Percentiles rank a stretch among this genome's conserved stretches.
phyloP scores from a whole-genome alignment of 2,888 invertebrate species.

The Megalurothrips usitatus region DNA sequence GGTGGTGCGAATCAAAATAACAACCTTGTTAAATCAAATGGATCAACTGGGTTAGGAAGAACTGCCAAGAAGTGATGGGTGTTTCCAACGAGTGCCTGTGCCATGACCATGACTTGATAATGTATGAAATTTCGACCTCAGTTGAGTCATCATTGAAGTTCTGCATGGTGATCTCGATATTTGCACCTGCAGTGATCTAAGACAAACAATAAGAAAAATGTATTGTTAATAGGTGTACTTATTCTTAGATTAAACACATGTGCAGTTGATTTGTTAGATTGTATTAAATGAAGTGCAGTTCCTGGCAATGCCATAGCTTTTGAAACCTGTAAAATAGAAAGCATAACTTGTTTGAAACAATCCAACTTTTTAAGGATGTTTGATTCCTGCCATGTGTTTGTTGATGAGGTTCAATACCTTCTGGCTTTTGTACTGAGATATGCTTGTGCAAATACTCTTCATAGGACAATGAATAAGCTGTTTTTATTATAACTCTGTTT shows the following conservation, averaged over 20 bases:
- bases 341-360: background rate
- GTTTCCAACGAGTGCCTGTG: background rate
- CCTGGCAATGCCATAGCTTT: conserved; percentile 10
- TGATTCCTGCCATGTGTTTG: conserved; percentile 20
- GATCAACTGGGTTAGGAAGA: background rate
- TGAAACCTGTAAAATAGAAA: background rate
- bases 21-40: conserved; percentile 3
- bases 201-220: background rate
- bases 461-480: background rate
- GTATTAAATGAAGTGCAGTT: background rate
- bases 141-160: background rate
- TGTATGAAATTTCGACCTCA: background rate
- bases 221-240: conserved; percentile 2
- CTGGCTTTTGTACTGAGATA: conserved; percentile 20
- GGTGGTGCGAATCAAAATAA: background rate
- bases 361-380: background rate
- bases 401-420: background rate
- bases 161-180: background rate
- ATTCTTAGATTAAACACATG: conserved; percentile 11
- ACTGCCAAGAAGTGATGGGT: background rate
- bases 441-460: background rate
- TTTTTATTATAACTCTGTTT: conserved; percentile 14
- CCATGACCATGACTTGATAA: background rate
- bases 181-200: conserved; percentile 3
- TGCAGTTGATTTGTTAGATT: background rate